A percentile compares a stretch with the other conserved stretches of the same genome.
phyloP scores from a whole-genome alignment of 2,888 invertebrate species.

The Agriopis aurantiaria region DNA sequence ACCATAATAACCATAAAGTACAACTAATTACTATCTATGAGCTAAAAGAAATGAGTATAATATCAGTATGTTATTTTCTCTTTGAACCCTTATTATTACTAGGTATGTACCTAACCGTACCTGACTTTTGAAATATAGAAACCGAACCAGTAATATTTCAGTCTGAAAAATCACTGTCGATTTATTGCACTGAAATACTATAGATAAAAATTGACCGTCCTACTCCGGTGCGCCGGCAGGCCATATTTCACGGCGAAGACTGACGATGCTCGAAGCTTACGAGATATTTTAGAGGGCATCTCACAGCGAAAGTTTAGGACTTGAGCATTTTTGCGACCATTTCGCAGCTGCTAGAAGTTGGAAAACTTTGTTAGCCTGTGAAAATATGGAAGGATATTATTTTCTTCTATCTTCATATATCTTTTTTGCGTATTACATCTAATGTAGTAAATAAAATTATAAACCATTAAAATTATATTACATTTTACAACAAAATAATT shows the following conservation, averaged over 20 bases:
- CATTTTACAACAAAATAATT: too few relatives aligned
- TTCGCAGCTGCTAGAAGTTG: conserved; percentile 43
- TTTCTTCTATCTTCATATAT: neutral
- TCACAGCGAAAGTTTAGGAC: conserved; percentile 33
- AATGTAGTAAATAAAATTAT: too few relatives aligned
- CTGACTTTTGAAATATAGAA: conserved; percentile 63
- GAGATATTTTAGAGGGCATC: conserved; percentile 49
- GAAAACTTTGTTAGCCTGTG: conserved; percentile 29
- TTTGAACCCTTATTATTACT: neutral
- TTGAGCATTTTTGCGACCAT: conserved; percentile 44
- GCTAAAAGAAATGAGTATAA: too few relatives aligned
- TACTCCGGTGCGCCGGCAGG: conserved; percentile 50
- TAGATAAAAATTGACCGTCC: conserved; percentile 76
- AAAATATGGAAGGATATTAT: conserved; percentile 25
- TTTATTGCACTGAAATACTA: conserved; percentile 71
- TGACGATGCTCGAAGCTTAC: conserved; percentile 47
- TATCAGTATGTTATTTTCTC: too few relatives aligned
- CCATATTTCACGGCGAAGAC: conserved; percentile 55
- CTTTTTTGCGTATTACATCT: neutral
- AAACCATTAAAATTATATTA: too few relatives aligned
- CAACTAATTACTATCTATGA: too few relatives aligned
- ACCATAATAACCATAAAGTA: too few relatives aligned
- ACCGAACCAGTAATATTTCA: conserved; percentile 74
- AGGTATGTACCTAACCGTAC: neutral
- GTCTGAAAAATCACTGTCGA: conserved; percentile 73